Percentiles rank a stretch among this genome's conserved stretches.
Evolutionary conservation across 2,113 vertebrate species (phyloP).

Genomic region (Myxocyprinus asiaticus): DNA sequence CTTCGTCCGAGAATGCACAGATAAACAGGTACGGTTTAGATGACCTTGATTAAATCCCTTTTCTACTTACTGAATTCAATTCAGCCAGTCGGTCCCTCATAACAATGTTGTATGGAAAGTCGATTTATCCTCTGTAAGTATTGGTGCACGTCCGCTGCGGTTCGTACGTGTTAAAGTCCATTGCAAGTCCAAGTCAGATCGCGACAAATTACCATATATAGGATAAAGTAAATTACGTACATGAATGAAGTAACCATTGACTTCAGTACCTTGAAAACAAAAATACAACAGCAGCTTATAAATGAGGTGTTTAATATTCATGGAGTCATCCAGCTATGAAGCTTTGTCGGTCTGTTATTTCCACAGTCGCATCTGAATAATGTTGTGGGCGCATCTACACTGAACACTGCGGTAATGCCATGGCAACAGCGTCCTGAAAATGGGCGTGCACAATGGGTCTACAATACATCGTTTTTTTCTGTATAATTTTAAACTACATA

Average conservation of each 20-base stretch:
- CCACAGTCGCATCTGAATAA: background rate
- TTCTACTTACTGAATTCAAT: conserved; percentile 78
- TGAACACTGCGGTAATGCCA: background rate
- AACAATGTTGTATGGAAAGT: conserved; percentile 39
- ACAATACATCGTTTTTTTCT: too few relatives aligned
- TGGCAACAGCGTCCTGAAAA: background rate
- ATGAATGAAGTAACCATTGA: background rate
- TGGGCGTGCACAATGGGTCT: background rate
- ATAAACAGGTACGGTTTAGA: too few relatives aligned
- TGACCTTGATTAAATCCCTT: background rate
- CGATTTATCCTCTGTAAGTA: conserved; percentile 14
- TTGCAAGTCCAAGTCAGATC: conserved; percentile 3
- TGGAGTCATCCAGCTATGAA: background rate
- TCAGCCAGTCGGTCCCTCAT: conserved; percentile 92
- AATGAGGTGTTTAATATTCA: background rate
- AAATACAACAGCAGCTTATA: background rate
- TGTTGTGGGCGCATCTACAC: background rate
- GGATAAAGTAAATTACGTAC: background rate
- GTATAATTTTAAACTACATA: too few relatives aligned
- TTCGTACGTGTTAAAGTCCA: conserved; percentile 26
- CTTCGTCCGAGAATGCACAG: too few relatives aligned
- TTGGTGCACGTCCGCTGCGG: background rate
- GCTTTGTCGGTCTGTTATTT: background rate
- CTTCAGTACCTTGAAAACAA: background rate
- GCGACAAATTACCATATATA: background rate